Evolutionary conservation across 2,797 vertebrate genomes (phyloP), one percentile per base, ranked within the genome.

Genomic region (Neopelma chrysocephalum): DNA sequence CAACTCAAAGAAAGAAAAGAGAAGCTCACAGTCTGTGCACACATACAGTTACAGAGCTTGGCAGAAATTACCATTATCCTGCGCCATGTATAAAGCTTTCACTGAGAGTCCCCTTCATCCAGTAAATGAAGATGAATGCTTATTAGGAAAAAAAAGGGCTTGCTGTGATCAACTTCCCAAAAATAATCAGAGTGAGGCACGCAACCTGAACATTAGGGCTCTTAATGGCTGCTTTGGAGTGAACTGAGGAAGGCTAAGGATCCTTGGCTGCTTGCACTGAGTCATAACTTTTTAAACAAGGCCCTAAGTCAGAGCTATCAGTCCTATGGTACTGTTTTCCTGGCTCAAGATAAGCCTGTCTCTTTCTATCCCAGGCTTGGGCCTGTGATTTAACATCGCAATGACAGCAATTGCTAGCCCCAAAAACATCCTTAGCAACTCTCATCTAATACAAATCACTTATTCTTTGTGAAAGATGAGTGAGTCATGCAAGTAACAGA

Each of bases 231-330:
- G 95, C 96, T 93, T 97, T 96, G 97, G 96, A 97, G 95, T 75
- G 94, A 94, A 91, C 83, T 92, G 92, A 82, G 95, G 96, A 93
- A 96, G 95, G 89, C 94, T 97, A 81, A 97, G 91, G 96, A 96
- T 96, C 97, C 91, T 96, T 94, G 96, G 95, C 97, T 89, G 92
- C 95, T 94, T 84, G 76, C 95, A 96, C 96, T 98, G 98, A 98
- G 96, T 98, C 98, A 98, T 98, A 95, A 96, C 94, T 98, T 97
- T 76, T 97, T 54, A 97, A 98, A 98, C 98, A 98, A 98, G 98
- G 98, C 97, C 90, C 96, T 91, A 97, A 98, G 97, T 98, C 98
- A 98, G 96, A 98, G 96, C 97, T 98, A 97, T 98, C 97, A 96
- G 97, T 90, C 96, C 66, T 94, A 95, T 87, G 94, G 96, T 97